A percentile compares a stretch with the other conserved stretches of the same genome.
phyloP scores from a whole-genome alignment of 2,888 invertebrate genomes.

The Sinhomidia bicolor region DNA sequence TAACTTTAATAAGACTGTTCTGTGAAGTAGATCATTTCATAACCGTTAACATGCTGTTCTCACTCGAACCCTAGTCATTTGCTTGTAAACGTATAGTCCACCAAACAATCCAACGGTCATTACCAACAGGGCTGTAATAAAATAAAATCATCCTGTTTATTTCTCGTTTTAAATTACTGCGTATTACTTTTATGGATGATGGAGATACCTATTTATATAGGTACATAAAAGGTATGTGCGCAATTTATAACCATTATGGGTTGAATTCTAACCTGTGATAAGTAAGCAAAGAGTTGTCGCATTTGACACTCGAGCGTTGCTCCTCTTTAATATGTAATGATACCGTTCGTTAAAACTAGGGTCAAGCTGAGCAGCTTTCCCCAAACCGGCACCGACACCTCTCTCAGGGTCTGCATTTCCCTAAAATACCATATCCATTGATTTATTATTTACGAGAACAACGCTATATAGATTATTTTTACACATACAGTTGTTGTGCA shows the following conservation, averaged over 20 bases:
- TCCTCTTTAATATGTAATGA: conserved; percentile 82
- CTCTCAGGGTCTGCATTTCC: conserved; percentile 69
- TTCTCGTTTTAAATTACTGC: not conserved
- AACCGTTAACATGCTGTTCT: conserved; percentile 46
- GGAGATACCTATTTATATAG: no score
- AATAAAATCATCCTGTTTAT: not conserved
- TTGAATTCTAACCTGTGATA: conserved; percentile 82
- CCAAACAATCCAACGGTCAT: conserved; percentile 87
- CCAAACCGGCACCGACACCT: conserved; percentile 60
- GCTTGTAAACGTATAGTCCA: conserved; percentile 89
- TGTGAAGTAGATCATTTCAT: not conserved
- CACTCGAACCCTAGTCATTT: conserved; percentile 85
- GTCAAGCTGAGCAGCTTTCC: conserved; percentile 69
- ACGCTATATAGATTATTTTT: not conserved
- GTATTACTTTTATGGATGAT: no score
- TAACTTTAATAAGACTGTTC: not conserved
- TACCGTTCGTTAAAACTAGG: conserved; percentile 80
- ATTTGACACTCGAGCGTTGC: conserved; percentile 84
- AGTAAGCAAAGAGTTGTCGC: conserved; percentile 87
- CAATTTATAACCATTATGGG: no score
- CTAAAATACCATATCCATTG: conserved; percentile 20
- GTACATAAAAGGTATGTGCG: no score
- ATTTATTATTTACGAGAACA: no score
- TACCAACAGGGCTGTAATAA: conserved; percentile 84
- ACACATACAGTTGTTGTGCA: not conserved